phyloP scores from a whole-genome alignment of 2,888 invertebrate species.

The Scaptomyza flava region DNA sequence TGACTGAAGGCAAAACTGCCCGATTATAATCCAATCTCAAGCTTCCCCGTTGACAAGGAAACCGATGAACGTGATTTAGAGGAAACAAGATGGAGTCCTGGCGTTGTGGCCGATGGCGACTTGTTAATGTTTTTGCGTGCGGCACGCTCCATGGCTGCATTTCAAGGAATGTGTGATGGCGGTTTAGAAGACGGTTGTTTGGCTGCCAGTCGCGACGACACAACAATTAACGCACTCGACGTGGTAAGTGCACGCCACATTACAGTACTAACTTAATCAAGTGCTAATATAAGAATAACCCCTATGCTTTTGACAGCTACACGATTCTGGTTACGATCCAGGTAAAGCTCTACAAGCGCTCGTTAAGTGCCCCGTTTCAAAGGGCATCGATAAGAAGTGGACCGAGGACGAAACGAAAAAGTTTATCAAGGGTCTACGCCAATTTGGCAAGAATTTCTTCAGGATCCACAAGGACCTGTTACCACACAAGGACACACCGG shows the following conservation, averaged over 20 bases:
- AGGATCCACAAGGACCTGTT: constrained; percentile 97
- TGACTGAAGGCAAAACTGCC: constrained; percentile 85
- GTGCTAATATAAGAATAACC: constrained; percentile 1
- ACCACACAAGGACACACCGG: constrained; percentile 98
- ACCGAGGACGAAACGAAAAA: constrained; percentile 98
- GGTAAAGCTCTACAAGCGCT: constrained; percentile 97
- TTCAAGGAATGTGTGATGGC: constrained; percentile 99
- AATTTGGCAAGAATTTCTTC: constrained; percentile 99
- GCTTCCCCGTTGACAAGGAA: constrained; percentile 85
- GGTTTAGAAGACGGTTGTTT: constrained; percentile 98
- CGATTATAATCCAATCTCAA: constrained; percentile 85
- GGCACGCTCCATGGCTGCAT: constrained; percentile 98
- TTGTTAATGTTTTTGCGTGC: constrained; percentile 98
- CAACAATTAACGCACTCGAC: constrained; percentile 98
- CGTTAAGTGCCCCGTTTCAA: constrained; percentile 98
- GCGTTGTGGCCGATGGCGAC: constrained; percentile 96
- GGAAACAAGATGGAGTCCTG: constrained; percentile 97
- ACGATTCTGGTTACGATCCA: constrained; percentile 98
- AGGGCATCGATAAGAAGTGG: constrained; percentile 99
- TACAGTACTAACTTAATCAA: background rate
- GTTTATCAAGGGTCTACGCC: constrained; percentile 98
- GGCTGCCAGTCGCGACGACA: constrained; percentile 98
- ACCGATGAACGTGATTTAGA: constrained; percentile 87
- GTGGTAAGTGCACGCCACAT: constrained; percentile 91
- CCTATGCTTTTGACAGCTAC: constrained; percentile 87